Percentiles rank a stretch among this genome's conserved stretches.
Conservation (phyloP, 2,113 vertebrate species). For the Charadrius vociferus region DNA sequence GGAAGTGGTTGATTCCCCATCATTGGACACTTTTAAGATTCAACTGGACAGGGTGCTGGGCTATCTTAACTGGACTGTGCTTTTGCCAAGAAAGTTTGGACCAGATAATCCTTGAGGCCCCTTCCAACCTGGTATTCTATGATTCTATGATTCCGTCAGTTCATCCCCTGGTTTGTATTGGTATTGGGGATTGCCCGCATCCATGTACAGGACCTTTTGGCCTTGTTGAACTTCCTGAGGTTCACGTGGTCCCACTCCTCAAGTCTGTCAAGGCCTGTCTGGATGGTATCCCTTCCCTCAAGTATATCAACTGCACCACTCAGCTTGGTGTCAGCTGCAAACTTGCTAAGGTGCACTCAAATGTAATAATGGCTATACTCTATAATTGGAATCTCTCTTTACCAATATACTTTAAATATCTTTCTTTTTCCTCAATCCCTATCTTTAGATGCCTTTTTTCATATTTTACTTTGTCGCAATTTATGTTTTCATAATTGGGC, state of each 20-base stretch:
- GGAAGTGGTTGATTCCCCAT: neutral
- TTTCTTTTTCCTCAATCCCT: neutral
- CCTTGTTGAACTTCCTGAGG: too few relatives aligned
- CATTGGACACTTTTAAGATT: neutral
- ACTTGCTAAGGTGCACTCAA: neutral
- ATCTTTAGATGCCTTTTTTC: neutral
- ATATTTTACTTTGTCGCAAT: neutral
- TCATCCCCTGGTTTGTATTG: too few relatives aligned
- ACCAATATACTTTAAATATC: rapidly evolving
- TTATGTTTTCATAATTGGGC: neutral
- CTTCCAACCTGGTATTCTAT: neutral
- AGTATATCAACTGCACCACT: too few relatives aligned
- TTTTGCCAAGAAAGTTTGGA: too few relatives aligned
- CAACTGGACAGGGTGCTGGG: neutral
- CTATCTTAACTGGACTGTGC: too few relatives aligned
- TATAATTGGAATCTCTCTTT: neutral
- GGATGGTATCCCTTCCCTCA: neutral
- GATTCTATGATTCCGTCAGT: too few relatives aligned
- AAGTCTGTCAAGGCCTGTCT: neutral
- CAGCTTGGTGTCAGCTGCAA: neutral
- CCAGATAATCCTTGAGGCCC: neutral
- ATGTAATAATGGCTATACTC: neutral
- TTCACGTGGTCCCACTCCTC: too few relatives aligned
- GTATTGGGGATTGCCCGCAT: too few relatives aligned
- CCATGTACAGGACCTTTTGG: too few relatives aligned